Base-by-base conservation (phyloP, 2,113 vertebrate genomes). In the Rhipidura dahli region DNA sequence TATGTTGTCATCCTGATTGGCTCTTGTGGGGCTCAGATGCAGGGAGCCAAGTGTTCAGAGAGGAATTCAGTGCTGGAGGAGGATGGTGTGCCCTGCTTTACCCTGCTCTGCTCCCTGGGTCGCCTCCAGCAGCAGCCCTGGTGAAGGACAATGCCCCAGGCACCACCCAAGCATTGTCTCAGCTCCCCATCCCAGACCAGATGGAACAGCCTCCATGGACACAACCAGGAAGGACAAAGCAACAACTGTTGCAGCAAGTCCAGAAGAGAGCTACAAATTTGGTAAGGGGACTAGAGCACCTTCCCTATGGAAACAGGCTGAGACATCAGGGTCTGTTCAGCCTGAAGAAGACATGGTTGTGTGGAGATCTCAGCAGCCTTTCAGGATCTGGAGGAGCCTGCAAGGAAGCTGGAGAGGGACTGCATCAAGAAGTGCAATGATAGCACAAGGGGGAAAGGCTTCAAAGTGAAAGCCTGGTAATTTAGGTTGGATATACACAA, bases 81-180 rank as follows among this genome's bases (percentile, higher is more conserved):
- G 8, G 20, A 75, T 0, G 1, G 26, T 16, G n/a, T 45, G 40
- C 30, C 12, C 70, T 54, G 61, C 39, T 57, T 75, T 60, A 81
- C 44, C 15, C 31, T 2, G 4, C 13, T 22, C 27, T 4, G 6
- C 40, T 60, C 54, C 35, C 66, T 21, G 15, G 39, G 13, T 9
- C 33, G 15, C 68, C 72, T 45, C 35, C 9, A 59, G 66, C 66
- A 76, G 59, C 19, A 44, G 61, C 30, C 47, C 24, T 6, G 8
- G 42, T 0, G 2, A 45, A 21, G 28, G 26, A 33, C 50, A 56
- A 51, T 2, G 17, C 0, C 47, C 31, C 1, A 4, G 15, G 40
- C 20, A n/a, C 23, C 2, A 5, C 26, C 44, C 39, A 44, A 44
- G 31, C 4, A 11, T 17, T 13, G 21, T 15, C 47, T 37, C 28